A percentile compares a stretch with the other conserved stretches of the same genome.
These are phyloP conservation scores for Xiphophorus birchmanni DNA, from an alignment of 2,797 vertebrate genomes.

Conservation along the genomic window DNA sequence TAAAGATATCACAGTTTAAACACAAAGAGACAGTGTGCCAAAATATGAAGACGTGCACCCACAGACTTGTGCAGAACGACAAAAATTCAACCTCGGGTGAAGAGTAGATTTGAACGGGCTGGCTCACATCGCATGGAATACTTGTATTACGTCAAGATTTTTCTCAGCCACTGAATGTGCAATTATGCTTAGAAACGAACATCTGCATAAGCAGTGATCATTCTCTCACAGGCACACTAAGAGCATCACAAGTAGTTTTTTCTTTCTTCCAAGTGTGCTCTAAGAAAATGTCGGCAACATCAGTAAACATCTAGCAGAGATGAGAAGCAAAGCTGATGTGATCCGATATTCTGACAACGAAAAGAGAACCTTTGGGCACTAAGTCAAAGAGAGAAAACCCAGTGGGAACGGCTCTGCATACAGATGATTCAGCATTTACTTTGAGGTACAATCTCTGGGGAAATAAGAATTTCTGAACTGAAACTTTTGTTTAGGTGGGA, in stretches of 20 bases:
- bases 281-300: slow-evolving; percentile 3
- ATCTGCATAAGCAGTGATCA: slow-evolving; percentile 44
- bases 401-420: not conserved
- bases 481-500: not conserved
- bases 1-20: slow-evolving; percentile 34
- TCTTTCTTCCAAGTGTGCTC: slow-evolving; percentile 8
- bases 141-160: slow-evolving; percentile 24
- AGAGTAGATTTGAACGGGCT: slow-evolving; percentile 40
- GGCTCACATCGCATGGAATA: slow-evolving; percentile 34
- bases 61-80: slow-evolving; percentile 5
- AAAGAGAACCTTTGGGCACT: not conserved
- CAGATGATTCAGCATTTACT: not conserved
- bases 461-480: not conserved
- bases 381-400: not conserved
- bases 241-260: not conserved
- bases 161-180: slow-evolving; percentile 12
- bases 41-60: slow-evolving; percentile 12
- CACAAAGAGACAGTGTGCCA: slow-evolving; percentile 15
- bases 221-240: slow-evolving; percentile 16
- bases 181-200: slow-evolving; percentile 49
- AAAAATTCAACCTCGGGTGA: slow-evolving; percentile 52
- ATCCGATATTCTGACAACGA: slow-evolving; percentile 12
- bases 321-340: slow-evolving; percentile 7
- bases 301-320: slow-evolving; percentile 8
- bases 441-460: not conserved